Evolutionary conservation across 1,140 invertebrate genomes (phyloP).

Genomic region (Pseudomyrmex dendroicus): DNA sequence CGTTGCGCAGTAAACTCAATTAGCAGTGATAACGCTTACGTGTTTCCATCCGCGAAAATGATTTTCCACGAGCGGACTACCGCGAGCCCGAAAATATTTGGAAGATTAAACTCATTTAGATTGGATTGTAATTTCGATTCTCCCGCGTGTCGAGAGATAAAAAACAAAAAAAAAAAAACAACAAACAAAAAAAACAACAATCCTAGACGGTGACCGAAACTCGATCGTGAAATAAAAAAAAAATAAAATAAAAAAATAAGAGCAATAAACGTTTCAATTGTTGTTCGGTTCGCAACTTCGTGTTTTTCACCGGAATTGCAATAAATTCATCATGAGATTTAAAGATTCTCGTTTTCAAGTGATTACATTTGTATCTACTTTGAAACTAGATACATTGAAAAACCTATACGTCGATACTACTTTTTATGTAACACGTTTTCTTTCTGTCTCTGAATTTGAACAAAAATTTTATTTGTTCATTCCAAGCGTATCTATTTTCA

Average conservation of each 20-base stretch:
- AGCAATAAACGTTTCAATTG: slow-evolving; percentile 12
- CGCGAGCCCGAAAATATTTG: slow-evolving; percentile 41
- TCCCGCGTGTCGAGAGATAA: background rate
- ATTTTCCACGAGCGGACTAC: slow-evolving; percentile 29
- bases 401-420: no score
- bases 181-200: no score
- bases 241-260: background rate
- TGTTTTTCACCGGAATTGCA: no score
- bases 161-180: background rate
- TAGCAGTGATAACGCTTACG: slow-evolving; percentile 57
- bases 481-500: no score
- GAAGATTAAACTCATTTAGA: slow-evolving; percentile 48
- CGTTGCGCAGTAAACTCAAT: slow-evolving; percentile 54
- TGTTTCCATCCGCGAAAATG: slow-evolving; percentile 47
- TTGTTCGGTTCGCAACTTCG: background rate
- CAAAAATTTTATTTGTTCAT: no score
- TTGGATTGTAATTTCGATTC: slow-evolving; percentile 40
- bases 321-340: no score
- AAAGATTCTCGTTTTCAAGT: no score
- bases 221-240: background rate
- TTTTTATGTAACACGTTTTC: no score
- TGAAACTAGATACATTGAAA: no score
- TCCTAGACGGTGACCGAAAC: background rate
- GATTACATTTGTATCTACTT: no score
- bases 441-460: no score